Conservation (phyloP, 2,888 invertebrate genomes). For the Tanytarsus gracilentus region DNA sequence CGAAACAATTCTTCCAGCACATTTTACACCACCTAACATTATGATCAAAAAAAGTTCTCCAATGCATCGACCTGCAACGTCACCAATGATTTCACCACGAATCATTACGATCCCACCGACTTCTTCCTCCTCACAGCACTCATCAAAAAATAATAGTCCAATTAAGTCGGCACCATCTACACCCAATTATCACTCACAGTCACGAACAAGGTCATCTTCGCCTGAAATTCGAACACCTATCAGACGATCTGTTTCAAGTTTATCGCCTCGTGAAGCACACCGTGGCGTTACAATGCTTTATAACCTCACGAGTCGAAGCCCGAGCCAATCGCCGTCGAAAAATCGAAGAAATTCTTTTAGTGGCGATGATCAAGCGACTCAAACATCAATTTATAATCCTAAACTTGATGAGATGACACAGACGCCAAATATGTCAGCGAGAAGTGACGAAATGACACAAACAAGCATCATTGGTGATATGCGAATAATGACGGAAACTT, state of each 20-base stretch:
- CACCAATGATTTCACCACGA: slow-evolving; percentile 25
- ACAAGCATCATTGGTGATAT: background rate
- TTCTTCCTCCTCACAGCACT: background rate
- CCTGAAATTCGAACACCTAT: background rate
- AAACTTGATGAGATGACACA: slow-evolving; percentile 1
- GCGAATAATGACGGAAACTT: background rate
- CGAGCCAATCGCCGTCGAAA: slow-evolving; percentile 48
- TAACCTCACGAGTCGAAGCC: slow-evolving; percentile 55
- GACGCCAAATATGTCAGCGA: background rate
- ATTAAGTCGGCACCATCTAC: slow-evolving; percentile 15
- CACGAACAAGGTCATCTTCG: slow-evolving; percentile 33
- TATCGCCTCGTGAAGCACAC: slow-evolving; percentile 46
- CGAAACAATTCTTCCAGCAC: slow-evolving; percentile 22
- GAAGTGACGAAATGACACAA: slow-evolving; percentile 11
- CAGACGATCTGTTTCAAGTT: slow-evolving; percentile 31
- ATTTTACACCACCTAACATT: slow-evolving; percentile 25
- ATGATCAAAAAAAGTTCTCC: slow-evolving; percentile 23
- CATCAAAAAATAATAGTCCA: slow-evolving; percentile 23
- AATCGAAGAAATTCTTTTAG: slow-evolving; percentile 31
- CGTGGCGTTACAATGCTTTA: slow-evolving; percentile 59
- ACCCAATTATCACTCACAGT: slow-evolving; percentile 31
- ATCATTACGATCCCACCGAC: slow-evolving; percentile 17
- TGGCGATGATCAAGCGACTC: slow-evolving; percentile 14
- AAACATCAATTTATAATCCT: background rate
- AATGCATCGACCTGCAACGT: slow-evolving; percentile 15